These are phyloP conservation scores for Drosophila demipolita DNA, from an alignment of 2,888 invertebrate genomes.

Conservation along the genomic window DNA sequence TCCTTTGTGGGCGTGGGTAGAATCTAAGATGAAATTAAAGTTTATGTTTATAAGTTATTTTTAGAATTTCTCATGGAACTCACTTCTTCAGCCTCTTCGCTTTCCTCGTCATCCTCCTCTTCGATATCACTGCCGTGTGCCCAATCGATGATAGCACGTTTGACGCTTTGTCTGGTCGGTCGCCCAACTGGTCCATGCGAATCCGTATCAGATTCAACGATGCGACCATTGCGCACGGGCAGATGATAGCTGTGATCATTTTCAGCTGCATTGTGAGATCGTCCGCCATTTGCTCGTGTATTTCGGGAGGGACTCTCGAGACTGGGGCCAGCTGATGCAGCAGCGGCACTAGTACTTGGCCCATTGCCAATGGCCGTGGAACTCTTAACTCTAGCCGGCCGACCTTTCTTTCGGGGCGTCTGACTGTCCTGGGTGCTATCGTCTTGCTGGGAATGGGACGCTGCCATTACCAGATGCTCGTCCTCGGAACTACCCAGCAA, in stretches of 20 bases:
- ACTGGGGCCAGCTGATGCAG: slow-evolving; percentile 51
- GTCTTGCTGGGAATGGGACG: slow-evolving; percentile 65
- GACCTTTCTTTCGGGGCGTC: slow-evolving; percentile 72
- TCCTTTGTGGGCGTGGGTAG: slow-evolving; percentile 82
- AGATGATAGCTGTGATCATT: slow-evolving; percentile 85
- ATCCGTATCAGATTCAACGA: slow-evolving; percentile 82
- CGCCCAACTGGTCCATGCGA: slow-evolving; percentile 79
- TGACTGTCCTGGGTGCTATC: slow-evolving; percentile 81
- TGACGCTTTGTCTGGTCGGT: slow-evolving; percentile 83
- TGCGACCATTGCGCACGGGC: slow-evolving; percentile 78
- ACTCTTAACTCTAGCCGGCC: slow-evolving; percentile 57
- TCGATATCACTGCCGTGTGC: slow-evolving; percentile 83
- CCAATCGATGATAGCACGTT: slow-evolving; percentile 83
- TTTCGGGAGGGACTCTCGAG: slow-evolving; percentile 77
- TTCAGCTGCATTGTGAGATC: slow-evolving; percentile 76
- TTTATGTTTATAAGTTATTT: not conserved
- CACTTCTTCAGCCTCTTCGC: slow-evolving; percentile 80
- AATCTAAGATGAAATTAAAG: slow-evolving; percentile 60
- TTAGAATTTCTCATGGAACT: not conserved
- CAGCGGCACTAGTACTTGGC: slow-evolving; percentile 69
- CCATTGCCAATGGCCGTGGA: slow-evolving; percentile 59
- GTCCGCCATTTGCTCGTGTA: slow-evolving; percentile 72
- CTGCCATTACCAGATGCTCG: slow-evolving; percentile 35
- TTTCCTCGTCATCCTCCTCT: slow-evolving; percentile 74
- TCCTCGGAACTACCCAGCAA: slow-evolving; percentile 74